Evolutionary conservation across 1,140 invertebrate genomes (phyloP), one percentile per base, ranked within the genome.

Genomic region (Cotesia typhae): DNA sequence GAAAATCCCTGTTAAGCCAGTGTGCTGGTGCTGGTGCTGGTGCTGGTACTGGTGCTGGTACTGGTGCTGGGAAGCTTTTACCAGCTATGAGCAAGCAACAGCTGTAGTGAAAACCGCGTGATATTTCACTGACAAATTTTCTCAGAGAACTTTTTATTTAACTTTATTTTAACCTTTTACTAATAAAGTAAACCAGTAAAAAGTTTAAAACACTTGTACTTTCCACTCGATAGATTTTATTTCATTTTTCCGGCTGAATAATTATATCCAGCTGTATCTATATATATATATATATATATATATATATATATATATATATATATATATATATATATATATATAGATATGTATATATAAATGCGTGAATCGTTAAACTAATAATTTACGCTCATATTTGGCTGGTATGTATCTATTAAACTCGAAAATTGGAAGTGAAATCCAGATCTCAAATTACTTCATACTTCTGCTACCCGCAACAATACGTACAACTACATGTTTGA

Each of bases 81-180:
- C 10, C 36, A 47, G 41, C 41, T 47, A 41, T 41, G 5, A 64
- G 38, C 7, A 51, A 65, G 63, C 63, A 65, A 65, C 63, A 65
- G 41, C 63, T 65, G 63, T 65, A 51, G n/a, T 36, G 14, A 28
- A 65, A 65, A 65, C 63, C 63, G 63, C 63, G 63, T 65, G 36
- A 65, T 65, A 65, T 65, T 65, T 65, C 41, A 65, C 41, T n/a
- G 36, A 10, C 10, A 28, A 65, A 7, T 38, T 65, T 47, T 28
- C 37, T 14, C 47, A 6, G n/a, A 28, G 28, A 12, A 28, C 7
- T 51, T 65, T 65, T 17, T 65, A 20, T 51, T 65, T 51, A 2
- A 20, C 10, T 17, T n/a, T 64, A 12, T 20, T 41, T 38, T 65
- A 4, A 51, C 38, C 63, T 36, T 20, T 51, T 65, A 10, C 14